Evolutionary conservation across 2,113 vertebrate species (phyloP).

Genomic region (Solea senegalensis): DNA sequence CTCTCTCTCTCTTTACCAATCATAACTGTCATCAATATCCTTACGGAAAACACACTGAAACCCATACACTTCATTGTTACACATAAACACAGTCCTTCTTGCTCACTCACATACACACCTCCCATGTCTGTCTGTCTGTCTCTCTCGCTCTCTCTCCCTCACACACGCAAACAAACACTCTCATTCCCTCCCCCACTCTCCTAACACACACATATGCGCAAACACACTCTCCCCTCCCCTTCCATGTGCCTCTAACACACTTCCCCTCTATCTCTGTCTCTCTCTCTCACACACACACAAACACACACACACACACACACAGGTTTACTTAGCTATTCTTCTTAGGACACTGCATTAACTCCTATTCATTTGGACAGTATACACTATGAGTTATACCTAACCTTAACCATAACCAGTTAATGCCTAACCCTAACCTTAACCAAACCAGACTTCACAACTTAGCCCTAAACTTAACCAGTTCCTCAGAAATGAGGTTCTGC

Average conservation of each 20-base stretch:
- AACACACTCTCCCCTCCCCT: constrained; percentile 73
- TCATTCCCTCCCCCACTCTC: constrained; percentile 64
- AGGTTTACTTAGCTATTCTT: too few species aligned
- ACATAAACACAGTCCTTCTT: constrained; percentile 53
- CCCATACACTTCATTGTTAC: constrained; percentile 47
- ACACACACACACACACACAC: constrained; percentile 23
- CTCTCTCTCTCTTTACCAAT: constrained; percentile 23
- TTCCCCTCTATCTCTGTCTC: constrained; percentile 70
- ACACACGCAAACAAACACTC: constrained; percentile 60
- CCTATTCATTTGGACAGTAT: too few species aligned
- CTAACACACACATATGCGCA: constrained; percentile 68
- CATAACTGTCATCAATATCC: constrained; percentile 38
- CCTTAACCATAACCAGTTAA: too few species aligned
- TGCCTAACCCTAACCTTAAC: too few species aligned
- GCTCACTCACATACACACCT: constrained; percentile 42
- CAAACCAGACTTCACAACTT: too few species aligned
- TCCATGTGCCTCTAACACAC: constrained; percentile 73
- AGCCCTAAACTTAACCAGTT: too few species aligned
- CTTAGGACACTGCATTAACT: too few species aligned
- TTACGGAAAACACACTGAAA: constrained; percentile 45
- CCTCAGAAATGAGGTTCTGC: too few species aligned
- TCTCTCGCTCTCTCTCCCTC: constrained; percentile 26
- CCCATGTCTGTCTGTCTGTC: constrained; percentile 30
- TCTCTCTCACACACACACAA: constrained; percentile 6
- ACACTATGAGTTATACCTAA: too few species aligned